Evolutionary conservation across 2,113 vertebrate genomes (phyloP).

Genomic region (Pionites leucogaster): DNA sequence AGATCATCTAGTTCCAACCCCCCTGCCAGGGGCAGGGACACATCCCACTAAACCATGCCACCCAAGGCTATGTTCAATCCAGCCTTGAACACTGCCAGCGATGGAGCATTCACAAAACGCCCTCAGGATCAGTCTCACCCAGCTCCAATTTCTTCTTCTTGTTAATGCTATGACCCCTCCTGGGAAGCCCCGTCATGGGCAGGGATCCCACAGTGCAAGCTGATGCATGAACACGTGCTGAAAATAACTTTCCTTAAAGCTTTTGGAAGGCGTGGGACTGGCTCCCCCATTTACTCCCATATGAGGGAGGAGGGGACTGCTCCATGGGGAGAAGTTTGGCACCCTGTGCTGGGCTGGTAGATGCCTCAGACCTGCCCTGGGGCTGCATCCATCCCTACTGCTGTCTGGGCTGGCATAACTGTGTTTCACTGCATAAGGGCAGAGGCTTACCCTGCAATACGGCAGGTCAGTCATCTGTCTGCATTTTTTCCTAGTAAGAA

Average conservation of each 20-base stretch:
- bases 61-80: too few relatives aligned
- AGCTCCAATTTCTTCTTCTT: neutral
- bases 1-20: too few relatives aligned
- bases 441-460: neutral
- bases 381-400: neutral
- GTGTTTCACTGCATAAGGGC: neutral
- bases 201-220: neutral
- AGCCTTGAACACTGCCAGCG: too few relatives aligned
- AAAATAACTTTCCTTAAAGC: neutral
- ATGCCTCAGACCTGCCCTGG: too few relatives aligned
- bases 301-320: neutral
- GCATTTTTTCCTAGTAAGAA: neutral
- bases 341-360: too few relatives aligned
- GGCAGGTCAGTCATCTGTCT: neutral
- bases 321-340: accelerated
- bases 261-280: accelerated
- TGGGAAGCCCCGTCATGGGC: neutral
- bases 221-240: accelerated
- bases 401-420: neutral
- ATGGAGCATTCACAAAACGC: too few relatives aligned
- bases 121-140: neutral
- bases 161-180: neutral
- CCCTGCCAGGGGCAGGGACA: too few relatives aligned
- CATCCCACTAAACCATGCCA: too few relatives aligned
- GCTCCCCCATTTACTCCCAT: accelerated